Conservation (phyloP, 2,113 vertebrate genomes). For the Pelobates fuscus region DNA sequence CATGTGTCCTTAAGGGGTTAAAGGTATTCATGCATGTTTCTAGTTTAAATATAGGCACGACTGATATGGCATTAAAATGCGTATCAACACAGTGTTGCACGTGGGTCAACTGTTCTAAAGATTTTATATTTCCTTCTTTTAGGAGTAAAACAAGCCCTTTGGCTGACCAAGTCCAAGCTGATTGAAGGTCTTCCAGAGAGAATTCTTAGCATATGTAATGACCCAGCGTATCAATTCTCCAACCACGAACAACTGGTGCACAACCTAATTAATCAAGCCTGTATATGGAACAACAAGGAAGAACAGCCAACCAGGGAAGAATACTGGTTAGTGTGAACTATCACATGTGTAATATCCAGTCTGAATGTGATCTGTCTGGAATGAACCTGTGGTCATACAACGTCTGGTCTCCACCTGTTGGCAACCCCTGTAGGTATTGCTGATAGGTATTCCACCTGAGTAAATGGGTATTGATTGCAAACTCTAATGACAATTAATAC, state of each 20-base stretch:
- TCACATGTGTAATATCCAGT: background rate
- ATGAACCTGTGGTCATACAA: too few relatives aligned
- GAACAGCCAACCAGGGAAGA: conserved; percentile 63
- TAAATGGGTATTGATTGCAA: too few relatives aligned
- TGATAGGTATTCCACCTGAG: too few relatives aligned
- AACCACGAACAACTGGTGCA: conserved; percentile 74
- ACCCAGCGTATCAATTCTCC: conserved; percentile 66
- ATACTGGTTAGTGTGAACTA: conserved; percentile 75
- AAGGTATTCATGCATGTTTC: too few relatives aligned
- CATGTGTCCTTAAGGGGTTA: too few relatives aligned
- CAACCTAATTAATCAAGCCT: conserved; percentile 72
- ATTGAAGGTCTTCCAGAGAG: conserved; percentile 76
- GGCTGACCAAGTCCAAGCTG: conserved; percentile 89
- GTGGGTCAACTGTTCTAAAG: too few relatives aligned
- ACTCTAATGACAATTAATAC: too few relatives aligned
- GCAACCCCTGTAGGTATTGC: too few relatives aligned
- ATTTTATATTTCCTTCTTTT: conserved; percentile 2
- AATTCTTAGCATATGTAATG: conserved; percentile 63
- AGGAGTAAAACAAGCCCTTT: conserved; percentile 89
- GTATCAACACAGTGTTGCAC: too few relatives aligned
- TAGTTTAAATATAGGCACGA: too few relatives aligned
- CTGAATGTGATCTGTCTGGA: background rate
- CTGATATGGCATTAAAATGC: too few relatives aligned
- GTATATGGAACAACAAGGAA: conserved; percentile 81
- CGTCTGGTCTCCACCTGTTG: too few relatives aligned